Evolutionary conservation across 2,888 invertebrate species (phyloP), one percentile per base, ranked within the genome.

Genomic region (Cheilosia vernalis): DNA sequence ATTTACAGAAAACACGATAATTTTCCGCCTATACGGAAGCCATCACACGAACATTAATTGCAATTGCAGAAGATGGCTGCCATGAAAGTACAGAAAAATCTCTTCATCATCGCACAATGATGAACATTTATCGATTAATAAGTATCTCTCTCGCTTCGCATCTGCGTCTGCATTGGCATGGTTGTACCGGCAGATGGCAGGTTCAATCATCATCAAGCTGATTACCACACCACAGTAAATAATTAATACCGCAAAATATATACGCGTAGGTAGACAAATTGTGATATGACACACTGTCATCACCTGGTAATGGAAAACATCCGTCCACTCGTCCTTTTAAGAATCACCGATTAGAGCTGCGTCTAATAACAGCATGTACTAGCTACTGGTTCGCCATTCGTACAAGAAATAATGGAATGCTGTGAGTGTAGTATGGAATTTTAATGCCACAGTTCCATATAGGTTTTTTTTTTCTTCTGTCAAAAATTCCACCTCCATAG

Each of bases 161-260:
- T 53, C 42, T 24, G 47, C 15, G 27, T 47, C 6, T 19, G 44
- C 47, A 5, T 15, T 37, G 15, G 44, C 47, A 13, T 15, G 51
- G 17, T 27, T 58, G 40, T 82, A 33, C 53, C 69, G 42, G n/a
- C 73, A 53, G 56, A 55, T 84, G 42, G n/a, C 73, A 53, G 56
- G 49, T 84, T 69, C 69, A 79, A 84, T 79, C 69, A 79, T 51
- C 73, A 69, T 78, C 79, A 67, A 69, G 58, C 58, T 60, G 61
- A 78, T 83, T 61, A 63, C 64, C 53, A 56, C 74, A 53, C 61
- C 67, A 67, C 21, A 40, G 60, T 13, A 72, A 55, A 82, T 72
- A 70, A 60, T 66, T 61, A 56, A 56, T 40, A 40, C 66, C 40
- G 30, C 67, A 60, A 53, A 19, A 15, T 3, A 33, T 27, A 4